These are phyloP conservation scores for Acanthosoma haemorrhoidale DNA, from an alignment of 2,888 invertebrate genomes.

Conservation along the genomic window DNA sequence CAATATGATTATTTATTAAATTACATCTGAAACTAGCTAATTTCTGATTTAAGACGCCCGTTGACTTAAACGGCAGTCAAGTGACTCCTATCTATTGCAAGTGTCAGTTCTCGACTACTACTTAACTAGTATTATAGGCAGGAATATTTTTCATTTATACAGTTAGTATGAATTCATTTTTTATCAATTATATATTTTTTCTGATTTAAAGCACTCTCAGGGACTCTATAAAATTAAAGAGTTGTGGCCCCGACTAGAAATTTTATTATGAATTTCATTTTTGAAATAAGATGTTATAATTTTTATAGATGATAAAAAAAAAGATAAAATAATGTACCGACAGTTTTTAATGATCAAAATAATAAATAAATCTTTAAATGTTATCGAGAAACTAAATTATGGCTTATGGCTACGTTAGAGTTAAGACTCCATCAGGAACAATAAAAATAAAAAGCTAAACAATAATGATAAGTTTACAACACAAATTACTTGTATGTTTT, in stretches of 20 bases:
- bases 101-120: neutral
- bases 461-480: neutral
- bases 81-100: neutral
- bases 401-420: neutral
- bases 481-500: no score
- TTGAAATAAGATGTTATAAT: neutral
- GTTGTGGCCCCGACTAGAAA: constrained; percentile 19
- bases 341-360: neutral
- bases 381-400: neutral
- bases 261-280: neutral
- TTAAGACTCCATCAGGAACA: constrained; percentile 4
- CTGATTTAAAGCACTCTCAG: neutral
- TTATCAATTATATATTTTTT: neutral
- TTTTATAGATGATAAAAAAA: neutral
- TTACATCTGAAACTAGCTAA: neutral
- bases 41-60: neutral
- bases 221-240: neutral
- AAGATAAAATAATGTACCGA: neutral
- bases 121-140: neutral
- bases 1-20: no score
- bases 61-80: neutral
- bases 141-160: constrained; percentile 3
- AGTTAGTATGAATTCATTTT: neutral
- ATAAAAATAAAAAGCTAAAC: neutral
- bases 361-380: constrained; percentile 11